Evolutionary conservation across 2,888 invertebrate genomes (phyloP).

Genomic region (Exephanes ischioxanthus): DNA sequence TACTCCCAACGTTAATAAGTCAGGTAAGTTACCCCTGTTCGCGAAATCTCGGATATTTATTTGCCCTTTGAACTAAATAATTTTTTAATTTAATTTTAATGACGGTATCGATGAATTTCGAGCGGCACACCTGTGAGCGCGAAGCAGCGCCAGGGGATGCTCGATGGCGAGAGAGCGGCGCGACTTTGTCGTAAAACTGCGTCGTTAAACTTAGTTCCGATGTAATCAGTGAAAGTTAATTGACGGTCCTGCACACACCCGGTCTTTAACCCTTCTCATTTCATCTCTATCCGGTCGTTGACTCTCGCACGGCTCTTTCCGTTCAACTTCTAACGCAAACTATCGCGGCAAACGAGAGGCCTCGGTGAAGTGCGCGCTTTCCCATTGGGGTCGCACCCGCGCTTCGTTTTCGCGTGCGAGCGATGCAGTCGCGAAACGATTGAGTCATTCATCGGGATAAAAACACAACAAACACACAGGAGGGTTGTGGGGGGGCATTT

Average conservation of each 20-base stretch:
- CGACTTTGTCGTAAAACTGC: slow-evolving; percentile 9
- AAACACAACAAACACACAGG: slow-evolving; percentile 80
- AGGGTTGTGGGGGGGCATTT: slow-evolving; percentile 38
- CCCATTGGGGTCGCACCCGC: slow-evolving; percentile 75
- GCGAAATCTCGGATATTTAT: no score
- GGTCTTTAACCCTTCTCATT: slow-evolving; percentile 41
- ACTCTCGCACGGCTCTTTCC: slow-evolving; percentile 52
- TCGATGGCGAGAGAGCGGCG: no score
- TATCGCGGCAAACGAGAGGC: slow-evolving; percentile 45
- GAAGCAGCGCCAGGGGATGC: no score
- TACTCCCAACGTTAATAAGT: no score
- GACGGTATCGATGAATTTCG: no score
- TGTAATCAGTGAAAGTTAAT: slow-evolving; percentile 52
- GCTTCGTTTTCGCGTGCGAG: slow-evolving; percentile 51
- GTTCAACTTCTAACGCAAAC: slow-evolving; percentile 40
- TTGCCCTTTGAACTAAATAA: no score
- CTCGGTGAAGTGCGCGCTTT: slow-evolving; percentile 58
- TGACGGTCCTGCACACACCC: slow-evolving; percentile 30
- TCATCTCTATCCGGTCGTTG: slow-evolving; percentile 33
- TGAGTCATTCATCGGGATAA: slow-evolving; percentile 83
- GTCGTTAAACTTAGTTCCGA: slow-evolving; percentile 7
- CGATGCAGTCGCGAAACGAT: slow-evolving; percentile 78
- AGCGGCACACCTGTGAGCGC: no score
- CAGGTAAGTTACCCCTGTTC: no score
- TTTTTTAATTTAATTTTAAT: no score